Evolutionary conservation across 2,888 invertebrate species (phyloP).

Genomic region (Lasioglossum morio): DNA sequence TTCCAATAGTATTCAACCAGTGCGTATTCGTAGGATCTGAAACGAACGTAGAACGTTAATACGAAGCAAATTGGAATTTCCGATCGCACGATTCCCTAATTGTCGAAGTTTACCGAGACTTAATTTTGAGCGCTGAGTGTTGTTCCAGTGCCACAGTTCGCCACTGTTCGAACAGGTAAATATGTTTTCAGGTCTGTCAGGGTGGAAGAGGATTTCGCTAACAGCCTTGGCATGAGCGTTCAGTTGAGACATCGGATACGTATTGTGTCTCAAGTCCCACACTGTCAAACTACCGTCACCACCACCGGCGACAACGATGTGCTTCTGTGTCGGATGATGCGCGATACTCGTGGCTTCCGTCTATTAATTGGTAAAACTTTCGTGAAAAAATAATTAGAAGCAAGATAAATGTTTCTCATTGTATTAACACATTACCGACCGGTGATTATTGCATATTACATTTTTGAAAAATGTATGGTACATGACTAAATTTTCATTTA

Average conservation of each 20-base stretch:
- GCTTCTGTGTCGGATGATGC: conserved; percentile 94
- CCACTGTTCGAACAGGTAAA: conserved; percentile 93
- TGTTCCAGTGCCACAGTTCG: conserved; percentile 96
- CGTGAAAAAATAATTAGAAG: neutral
- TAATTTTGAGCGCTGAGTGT: conserved; percentile 79
- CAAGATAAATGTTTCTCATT: neutral
- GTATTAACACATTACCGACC: too few relatives aligned
- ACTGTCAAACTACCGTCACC: conserved; percentile 94
- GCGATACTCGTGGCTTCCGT: conserved; percentile 91
- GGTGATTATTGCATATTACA: too few relatives aligned
- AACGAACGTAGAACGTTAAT: conserved; percentile 41
- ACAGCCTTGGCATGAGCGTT: conserved; percentile 92
- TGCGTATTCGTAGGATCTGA: conserved; percentile 83
- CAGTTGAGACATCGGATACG: conserved; percentile 92
- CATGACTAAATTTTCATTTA: too few relatives aligned
- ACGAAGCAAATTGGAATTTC: neutral
- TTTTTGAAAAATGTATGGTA: too few relatives aligned
- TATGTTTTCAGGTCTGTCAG: conserved; percentile 92
- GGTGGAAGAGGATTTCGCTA: conserved; percentile 95
- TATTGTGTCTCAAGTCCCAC: conserved; percentile 95
- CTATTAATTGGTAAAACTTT: conserved; percentile 81
- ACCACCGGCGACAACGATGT: conserved; percentile 93
- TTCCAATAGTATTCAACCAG: conserved; percentile 86
- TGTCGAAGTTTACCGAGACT: conserved; percentile 73
- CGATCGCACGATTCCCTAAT: neutral